phyloP scores from a whole-genome alignment of 2,797 vertebrate genomes.

The Diplodus sargus region DNA sequence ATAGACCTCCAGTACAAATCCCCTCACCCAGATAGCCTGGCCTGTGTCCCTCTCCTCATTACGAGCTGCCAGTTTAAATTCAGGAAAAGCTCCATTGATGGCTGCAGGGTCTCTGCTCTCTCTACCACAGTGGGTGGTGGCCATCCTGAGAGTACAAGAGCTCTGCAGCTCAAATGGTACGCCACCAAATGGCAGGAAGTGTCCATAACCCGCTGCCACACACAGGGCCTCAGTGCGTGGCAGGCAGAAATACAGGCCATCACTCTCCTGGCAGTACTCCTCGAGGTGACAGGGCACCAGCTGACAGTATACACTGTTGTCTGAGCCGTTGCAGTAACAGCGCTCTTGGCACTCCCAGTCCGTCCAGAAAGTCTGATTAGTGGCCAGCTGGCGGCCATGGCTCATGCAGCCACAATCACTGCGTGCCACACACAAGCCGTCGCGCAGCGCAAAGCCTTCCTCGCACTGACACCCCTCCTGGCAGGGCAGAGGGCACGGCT shows the following conservation, averaged over 20 bases:
- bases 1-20: conserved; percentile 92
- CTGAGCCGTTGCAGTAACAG: conserved; percentile 96
- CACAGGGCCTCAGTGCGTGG: conserved; percentile 92
- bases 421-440: conserved; percentile 88
- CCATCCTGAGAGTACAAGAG: conserved; percentile 92
- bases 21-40: conserved; percentile 95
- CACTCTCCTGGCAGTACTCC: conserved; percentile 92
- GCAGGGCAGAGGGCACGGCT: conserved; percentile 88
- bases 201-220: conserved; percentile 92
- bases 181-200: conserved; percentile 93
- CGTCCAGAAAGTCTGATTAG: conserved; percentile 97
- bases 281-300: conserved; percentile 88
- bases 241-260: conserved; percentile 90
- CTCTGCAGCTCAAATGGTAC: conserved; percentile 96
- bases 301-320: conserved; percentile 95
- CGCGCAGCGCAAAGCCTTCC: conserved; percentile 89
- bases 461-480: conserved; percentile 95
- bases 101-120: conserved; percentile 44
- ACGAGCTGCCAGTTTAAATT: conserved; percentile 88
- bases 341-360: conserved; percentile 95
- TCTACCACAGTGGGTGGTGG: conserved; percentile 84
- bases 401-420: conserved; percentile 93
- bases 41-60: conserved; percentile 96
- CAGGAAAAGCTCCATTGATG: conserved; percentile 77
- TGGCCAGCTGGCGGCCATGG: conserved; percentile 90